phyloP scores from a whole-genome alignment of 2,797 vertebrate species.

The Scarus forsteni region DNA sequence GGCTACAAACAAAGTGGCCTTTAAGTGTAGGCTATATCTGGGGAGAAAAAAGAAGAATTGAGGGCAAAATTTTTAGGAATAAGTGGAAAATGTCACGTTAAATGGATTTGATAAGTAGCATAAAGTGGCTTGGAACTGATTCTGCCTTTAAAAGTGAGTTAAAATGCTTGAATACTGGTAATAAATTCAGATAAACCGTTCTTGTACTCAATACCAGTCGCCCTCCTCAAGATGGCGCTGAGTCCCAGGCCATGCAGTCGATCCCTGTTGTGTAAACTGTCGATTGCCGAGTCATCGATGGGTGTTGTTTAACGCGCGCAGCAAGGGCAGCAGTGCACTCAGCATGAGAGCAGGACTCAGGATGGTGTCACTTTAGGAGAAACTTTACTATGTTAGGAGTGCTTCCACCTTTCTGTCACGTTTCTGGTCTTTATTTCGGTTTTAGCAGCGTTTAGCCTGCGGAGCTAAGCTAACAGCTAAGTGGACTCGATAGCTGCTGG shows the following conservation, averaged over 20 bases:
- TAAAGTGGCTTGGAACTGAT: too few relatives aligned
- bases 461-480: constrained; percentile 10
- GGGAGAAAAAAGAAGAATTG: too few relatives aligned
- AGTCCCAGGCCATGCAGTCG: background rate
- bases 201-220: too few relatives aligned
- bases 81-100: too few relatives aligned
- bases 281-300: constrained; percentile 62
- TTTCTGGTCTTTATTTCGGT: rapidly evolving
- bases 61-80: too few relatives aligned
- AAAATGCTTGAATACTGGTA: too few relatives aligned
- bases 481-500: constrained; percentile 7
- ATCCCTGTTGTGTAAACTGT: constrained; percentile 30
- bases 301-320: constrained; percentile 13
- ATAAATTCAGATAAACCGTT: too few relatives aligned
- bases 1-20: too few relatives aligned
- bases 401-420: rapidly evolving
- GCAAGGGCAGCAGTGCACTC: constrained; percentile 24
- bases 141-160: too few relatives aligned
- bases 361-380: background rate
- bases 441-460: background rate
- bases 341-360: background rate
- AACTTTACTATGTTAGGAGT: rapidly evolving
- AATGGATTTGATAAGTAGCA: too few relatives aligned
- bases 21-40: too few relatives aligned
- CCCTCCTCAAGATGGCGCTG: constrained; percentile 38